These are phyloP conservation scores for Cyprinus carpio DNA, from an alignment of 2,113 vertebrate species.

Conservation along the genomic window DNA sequence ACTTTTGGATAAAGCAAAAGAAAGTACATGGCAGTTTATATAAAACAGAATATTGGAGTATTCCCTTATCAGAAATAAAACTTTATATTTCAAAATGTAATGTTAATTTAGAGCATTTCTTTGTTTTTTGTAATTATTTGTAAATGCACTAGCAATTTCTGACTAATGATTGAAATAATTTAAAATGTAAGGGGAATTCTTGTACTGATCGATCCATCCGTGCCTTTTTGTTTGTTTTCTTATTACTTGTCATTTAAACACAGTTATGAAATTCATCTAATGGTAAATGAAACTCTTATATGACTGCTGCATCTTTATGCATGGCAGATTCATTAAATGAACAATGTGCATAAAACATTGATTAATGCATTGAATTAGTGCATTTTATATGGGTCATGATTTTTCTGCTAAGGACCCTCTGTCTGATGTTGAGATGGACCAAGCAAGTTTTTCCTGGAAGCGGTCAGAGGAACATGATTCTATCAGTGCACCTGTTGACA, in stretches of 20 bases:
- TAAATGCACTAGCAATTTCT: too few relatives aligned
- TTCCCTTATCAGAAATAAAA: too few relatives aligned
- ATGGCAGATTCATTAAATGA: neutral
- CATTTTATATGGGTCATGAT: neutral
- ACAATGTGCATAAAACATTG: neutral
- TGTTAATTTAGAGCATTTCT: too few relatives aligned
- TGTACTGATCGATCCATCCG: too few relatives aligned
- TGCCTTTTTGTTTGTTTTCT: too few relatives aligned
- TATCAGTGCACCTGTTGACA: constrained; percentile 15
- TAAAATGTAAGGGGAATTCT: too few relatives aligned
- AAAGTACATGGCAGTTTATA: too few relatives aligned
- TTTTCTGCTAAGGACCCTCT: constrained; percentile 60
- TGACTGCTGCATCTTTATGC: neutral
- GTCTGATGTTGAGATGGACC: constrained; percentile 75
- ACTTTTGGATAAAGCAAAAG: neutral
- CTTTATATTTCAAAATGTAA: too few relatives aligned
- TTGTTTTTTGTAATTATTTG: too few relatives aligned
- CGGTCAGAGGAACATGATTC: constrained; percentile 20
- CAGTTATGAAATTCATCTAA: neutral
- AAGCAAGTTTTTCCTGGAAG: constrained; percentile 85
- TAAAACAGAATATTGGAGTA: too few relatives aligned
- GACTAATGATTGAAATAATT: too few relatives aligned
- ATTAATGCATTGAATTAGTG: neutral
- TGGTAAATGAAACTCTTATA: neutral
- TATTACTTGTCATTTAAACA: neutral